Conservation (phyloP, 2,797 vertebrate species). For the Oryzias dopingdopingensis region DNA sequence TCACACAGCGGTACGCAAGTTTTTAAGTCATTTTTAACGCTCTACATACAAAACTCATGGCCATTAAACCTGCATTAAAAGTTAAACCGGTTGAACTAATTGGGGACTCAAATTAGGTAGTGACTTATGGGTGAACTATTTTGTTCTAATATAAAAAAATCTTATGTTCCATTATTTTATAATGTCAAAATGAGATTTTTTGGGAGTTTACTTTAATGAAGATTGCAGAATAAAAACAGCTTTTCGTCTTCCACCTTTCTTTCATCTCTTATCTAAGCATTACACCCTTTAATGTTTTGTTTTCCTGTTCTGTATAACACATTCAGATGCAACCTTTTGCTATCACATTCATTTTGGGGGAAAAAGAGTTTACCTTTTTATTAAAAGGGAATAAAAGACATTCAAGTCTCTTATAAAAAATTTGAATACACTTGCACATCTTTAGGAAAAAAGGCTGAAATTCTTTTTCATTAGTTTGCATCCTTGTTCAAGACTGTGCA, state of each 20-base stretch:
- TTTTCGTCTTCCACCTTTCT: conserved; percentile 8
- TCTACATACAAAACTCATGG: no score
- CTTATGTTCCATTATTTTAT: not conserved
- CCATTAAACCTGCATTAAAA: no score
- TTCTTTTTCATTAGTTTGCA: conserved; percentile 14
- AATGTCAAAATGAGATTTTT: not conserved
- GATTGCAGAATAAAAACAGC: conserved; percentile 6
- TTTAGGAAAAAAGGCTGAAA: conserved; percentile 12
- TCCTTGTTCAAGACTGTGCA: conserved; percentile 40
- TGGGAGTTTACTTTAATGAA: not conserved
- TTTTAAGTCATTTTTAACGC: no score
- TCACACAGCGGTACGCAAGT: no score
- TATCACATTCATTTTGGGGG: not conserved
- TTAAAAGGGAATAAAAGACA: no score
- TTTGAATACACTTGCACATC: conserved; percentile 7
- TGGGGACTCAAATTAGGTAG: no score
- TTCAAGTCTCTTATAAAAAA: no score
- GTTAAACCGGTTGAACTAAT: no score
- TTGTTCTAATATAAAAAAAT: not conserved
- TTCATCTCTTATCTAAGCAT: not conserved
- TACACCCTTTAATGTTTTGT: no score
- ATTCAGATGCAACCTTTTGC: conserved; percentile 22
- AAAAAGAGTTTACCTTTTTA: no score
- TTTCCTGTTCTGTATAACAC: conserved; percentile 7
- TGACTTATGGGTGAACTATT: no score